Percentiles rank a stretch among this genome's conserved stretches.
These are phyloP conservation scores for Seriola dumerili DNA, from an alignment of 2,113 vertebrate species.

Conservation along the genomic window DNA sequence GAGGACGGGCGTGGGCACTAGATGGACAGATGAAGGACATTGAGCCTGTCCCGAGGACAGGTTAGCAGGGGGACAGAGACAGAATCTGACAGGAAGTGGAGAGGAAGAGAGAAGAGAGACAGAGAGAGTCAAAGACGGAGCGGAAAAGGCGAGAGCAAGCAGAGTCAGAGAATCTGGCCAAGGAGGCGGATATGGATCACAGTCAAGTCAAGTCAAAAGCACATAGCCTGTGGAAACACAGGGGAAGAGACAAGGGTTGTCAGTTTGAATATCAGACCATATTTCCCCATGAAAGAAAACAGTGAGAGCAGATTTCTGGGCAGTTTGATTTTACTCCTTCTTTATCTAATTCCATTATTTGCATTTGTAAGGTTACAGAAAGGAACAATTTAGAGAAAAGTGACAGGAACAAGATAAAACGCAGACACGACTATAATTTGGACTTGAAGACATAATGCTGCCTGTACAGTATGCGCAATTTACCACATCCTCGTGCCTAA, in stretches of 20 bases:
- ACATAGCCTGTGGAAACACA: constrained; percentile 50
- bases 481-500: background rate
- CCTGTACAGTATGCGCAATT: constrained; percentile 21
- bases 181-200: constrained; percentile 63
- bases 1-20: constrained; percentile 20
- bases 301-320: background rate
- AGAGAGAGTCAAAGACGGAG: constrained; percentile 43
- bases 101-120: constrained; percentile 25
- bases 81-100: constrained; percentile 52
- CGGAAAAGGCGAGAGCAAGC: background rate
- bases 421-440: background rate
- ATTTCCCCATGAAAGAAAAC: constrained; percentile 21
- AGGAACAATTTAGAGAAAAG: constrained; percentile 5
- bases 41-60: constrained; percentile 59
- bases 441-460: background rate
- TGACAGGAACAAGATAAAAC: constrained; percentile 30
- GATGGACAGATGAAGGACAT: constrained; percentile 68
- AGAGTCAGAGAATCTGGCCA: constrained; percentile 45
- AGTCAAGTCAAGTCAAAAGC: constrained; percentile 66
- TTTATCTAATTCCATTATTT: constrained; percentile 14
- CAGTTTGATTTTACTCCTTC: constrained; percentile 1
- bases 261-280: constrained; percentile 34
- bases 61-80: constrained; percentile 57
- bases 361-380: constrained; percentile 25
- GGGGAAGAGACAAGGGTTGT: constrained; percentile 31